phyloP scores from a whole-genome alignment of 2,888 invertebrate species.

The Corbicula japonica region DNA sequence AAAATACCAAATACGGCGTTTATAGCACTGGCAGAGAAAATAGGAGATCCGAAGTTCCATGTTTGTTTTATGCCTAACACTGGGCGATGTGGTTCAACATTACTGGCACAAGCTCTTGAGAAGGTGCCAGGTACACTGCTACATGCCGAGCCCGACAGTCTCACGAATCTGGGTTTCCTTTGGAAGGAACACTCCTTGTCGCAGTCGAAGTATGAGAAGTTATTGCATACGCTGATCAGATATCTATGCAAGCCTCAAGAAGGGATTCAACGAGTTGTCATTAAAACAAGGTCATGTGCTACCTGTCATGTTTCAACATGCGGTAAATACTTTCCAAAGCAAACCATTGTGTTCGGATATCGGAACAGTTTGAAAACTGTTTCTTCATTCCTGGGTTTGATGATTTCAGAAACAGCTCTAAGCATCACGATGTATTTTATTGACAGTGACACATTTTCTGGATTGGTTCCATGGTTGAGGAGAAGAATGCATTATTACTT shows the following conservation, averaged over 20 bases:
- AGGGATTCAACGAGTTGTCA: constrained; percentile 46
- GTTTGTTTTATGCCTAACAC: constrained; percentile 70
- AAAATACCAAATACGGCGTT: constrained; percentile 62
- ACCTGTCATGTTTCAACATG: constrained; percentile 44
- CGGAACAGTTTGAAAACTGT: constrained; percentile 62
- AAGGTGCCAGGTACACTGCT: constrained; percentile 60
- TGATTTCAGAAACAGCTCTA: constrained; percentile 42
- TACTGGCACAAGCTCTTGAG: constrained; percentile 69
- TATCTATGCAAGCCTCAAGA: constrained; percentile 56
- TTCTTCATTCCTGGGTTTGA: constrained; percentile 56
- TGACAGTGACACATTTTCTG: constrained; percentile 47
- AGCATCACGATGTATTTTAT: constrained; percentile 44
- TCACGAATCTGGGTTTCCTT: constrained; percentile 57
- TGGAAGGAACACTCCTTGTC: constrained; percentile 14
- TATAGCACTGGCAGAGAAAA: constrained; percentile 55
- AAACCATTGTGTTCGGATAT: constrained; percentile 66
- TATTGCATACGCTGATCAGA: constrained; percentile 47
- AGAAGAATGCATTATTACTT: constrained; percentile 37
- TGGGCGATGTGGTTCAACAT: constrained; percentile 74
- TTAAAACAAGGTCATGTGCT: constrained; percentile 64
- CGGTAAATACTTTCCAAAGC: constrained; percentile 45
- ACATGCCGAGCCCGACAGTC: constrained; percentile 68
- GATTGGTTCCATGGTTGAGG: constrained; percentile 45
- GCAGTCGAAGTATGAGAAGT: constrained; percentile 29
- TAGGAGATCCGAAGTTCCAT: constrained; percentile 53